These are phyloP conservation scores for Penaeus monodon DNA, from an alignment of 2,888 invertebrate genomes.

Conservation along the genomic window DNA sequence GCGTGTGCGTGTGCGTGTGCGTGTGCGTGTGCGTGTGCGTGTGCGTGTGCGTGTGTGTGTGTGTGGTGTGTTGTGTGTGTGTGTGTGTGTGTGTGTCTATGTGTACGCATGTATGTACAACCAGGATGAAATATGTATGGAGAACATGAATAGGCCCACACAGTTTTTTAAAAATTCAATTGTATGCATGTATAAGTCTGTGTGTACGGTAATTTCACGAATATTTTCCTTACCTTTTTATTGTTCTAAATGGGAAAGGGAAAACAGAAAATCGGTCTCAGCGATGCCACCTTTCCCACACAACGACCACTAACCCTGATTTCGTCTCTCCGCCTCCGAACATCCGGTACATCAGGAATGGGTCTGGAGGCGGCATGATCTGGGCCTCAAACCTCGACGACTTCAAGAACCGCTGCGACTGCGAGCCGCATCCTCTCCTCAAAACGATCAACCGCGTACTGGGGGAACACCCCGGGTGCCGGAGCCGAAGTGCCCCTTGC, in stretches of 20 bases:
- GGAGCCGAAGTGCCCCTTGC: constrained; percentile 46
- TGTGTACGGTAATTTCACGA: too few relatives aligned
- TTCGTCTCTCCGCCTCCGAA: background rate
- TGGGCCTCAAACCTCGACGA: constrained; percentile 93
- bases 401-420: constrained; percentile 82
- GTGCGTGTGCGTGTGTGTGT: too few relatives aligned
- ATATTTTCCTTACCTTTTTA: background rate
- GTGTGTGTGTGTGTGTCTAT: background rate
- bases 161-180: too few relatives aligned
- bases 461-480: constrained; percentile 66
- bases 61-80: too few relatives aligned
- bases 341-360: constrained; percentile 80
- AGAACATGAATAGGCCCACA: too few relatives aligned
- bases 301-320: background rate
- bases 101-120: too few relatives aligned
- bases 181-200: too few relatives aligned
- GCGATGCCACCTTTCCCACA: too few relatives aligned
- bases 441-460: constrained; percentile 82
- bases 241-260: background rate
- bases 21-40: background rate
- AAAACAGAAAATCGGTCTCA: too few relatives aligned
- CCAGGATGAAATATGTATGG: too few relatives aligned
- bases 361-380: constrained; percentile 90
- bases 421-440: constrained; percentile 84
- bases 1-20: constrained; percentile 8